Evolutionary conservation across 23 tunicate species (phyloP).

Genomic region (Phallusia fumigata): DNA sequence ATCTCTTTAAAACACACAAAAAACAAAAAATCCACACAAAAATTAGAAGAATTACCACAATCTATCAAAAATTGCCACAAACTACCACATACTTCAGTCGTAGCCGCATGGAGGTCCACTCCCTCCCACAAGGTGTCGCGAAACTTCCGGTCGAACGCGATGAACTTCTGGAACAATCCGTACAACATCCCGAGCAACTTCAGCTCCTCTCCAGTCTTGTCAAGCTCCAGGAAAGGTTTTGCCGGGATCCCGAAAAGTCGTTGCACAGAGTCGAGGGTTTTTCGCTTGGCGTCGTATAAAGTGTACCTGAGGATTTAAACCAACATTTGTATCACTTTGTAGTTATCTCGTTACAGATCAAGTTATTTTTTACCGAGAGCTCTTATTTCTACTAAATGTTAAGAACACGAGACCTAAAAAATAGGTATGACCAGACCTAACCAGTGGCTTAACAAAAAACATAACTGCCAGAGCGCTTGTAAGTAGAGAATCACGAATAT

Average conservation of each 20-base stretch:
- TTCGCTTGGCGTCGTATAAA: conserved; percentile 73
- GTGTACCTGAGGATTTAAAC: conserved; percentile 46
- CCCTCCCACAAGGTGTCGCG: conserved; percentile 90
- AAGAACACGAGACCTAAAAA: too few species aligned
- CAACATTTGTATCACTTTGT: too few species aligned
- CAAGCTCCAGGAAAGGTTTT: conserved; percentile 82
- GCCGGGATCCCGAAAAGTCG: conserved; percentile 83
- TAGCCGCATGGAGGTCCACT: conserved; percentile 64
- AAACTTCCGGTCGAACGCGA: conserved; percentile 79
- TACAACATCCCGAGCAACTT: conserved; percentile 79
- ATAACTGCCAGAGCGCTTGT: too few species aligned
- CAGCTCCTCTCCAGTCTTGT: conserved; percentile 89
- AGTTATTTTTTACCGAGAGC: too few species aligned
- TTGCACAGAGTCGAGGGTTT: conserved; percentile 76
- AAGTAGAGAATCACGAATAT: too few species aligned
- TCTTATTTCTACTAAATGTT: too few species aligned
- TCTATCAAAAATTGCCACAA: not conserved
- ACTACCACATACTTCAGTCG: conserved; percentile 45
- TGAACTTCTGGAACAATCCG: conserved; percentile 84
- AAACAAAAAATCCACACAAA: too few species aligned
- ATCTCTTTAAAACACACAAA: too few species aligned
- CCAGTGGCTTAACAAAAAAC: too few species aligned
- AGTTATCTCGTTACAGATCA: too few species aligned
- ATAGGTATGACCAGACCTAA: too few species aligned
- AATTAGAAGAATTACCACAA: too few species aligned